These are phyloP conservation scores for Paralichthys olivaceus DNA, from an alignment of 2,113 vertebrate genomes.

Conservation along the genomic window DNA sequence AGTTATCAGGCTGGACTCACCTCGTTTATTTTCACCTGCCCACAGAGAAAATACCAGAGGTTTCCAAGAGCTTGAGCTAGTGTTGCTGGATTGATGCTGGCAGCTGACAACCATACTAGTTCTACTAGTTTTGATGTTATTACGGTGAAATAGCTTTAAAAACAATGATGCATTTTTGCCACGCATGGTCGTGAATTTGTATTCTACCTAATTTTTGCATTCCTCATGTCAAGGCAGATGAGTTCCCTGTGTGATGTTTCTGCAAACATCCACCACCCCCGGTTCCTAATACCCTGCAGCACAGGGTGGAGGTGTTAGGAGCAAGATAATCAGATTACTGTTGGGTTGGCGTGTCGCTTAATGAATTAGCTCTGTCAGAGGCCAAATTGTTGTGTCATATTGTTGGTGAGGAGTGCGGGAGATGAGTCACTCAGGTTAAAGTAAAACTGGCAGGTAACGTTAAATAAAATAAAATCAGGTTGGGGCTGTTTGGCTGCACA, in stretches of 20 bases:
- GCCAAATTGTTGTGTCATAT: constrained; percentile 52
- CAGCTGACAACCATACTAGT: background rate
- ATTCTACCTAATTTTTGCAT: too few species aligned
- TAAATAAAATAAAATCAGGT: constrained; percentile 2
- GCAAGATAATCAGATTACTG: constrained; percentile 63
- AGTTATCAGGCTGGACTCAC: background rate
- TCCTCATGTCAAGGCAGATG: background rate
- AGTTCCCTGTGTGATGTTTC: constrained; percentile 2
- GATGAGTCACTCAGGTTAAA: constrained; percentile 3
- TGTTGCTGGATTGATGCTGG: background rate
- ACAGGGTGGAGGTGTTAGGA: constrained; percentile 34
- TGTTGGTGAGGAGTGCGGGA: constrained; percentile 1
- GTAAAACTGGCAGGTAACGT: constrained; percentile 31
- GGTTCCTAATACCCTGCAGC: constrained; percentile 2
- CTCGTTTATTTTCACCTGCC: constrained; percentile 27
- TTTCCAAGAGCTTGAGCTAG: background rate
- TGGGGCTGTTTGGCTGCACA: background rate
- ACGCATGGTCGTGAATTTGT: background rate
- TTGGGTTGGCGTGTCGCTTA: constrained; percentile 37
- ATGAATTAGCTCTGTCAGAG: constrained; percentile 55
- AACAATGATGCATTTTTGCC: background rate
- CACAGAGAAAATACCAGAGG: background rate
- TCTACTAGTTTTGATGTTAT: background rate
- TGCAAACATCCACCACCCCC: background rate
- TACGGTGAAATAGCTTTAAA: background rate